Evolutionary conservation across 2,888 invertebrate species (phyloP), one percentile per base, ranked within the genome.

Genomic region (Lithophane ornitopus): DNA sequence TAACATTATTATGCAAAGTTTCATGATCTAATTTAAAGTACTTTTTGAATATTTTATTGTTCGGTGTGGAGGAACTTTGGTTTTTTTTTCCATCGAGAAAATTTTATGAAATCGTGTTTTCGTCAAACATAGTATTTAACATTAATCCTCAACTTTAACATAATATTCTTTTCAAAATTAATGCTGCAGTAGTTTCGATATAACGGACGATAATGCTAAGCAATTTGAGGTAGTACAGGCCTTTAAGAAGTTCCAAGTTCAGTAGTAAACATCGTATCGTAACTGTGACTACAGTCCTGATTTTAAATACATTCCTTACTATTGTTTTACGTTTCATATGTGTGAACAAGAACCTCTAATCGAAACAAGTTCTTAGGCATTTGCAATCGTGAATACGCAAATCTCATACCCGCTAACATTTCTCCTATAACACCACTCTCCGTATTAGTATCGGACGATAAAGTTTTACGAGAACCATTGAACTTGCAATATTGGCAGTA

Each of bases 401-500:
- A 59, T 46, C 62, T 41, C 54, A 69, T 56, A 77, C 58, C 66
- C 39, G 66, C 39, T 6, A 54, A 71, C 28, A 67, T 52, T 70
- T 75, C 39, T 70, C n/a, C 14, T 26, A 22, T 54, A 52, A 19
- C 41, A 70, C 16, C 28, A 66, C 19, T 26, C 52, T 22, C 72
- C 61, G 72, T 74, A 74, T 70, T 69, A 44, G 70, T 65, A 84
- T 74, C 62, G 28, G 65, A 34, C 85, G 70, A 84, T 87, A 84
- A 84, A 81, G 11, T 62, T 85, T 86, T 79, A 87, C 74, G 82
- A 66, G 68, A 69, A 72, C 63, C 76, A 77, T 72, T 82, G 85
- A 87, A 87, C 84, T 78, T 76, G 79, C 61, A 54, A 16, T 52
- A 74, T 76, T 72, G 46, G 68, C 73, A 65, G 44, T 85, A 84